Evolutionary conservation across 2,797 vertebrate genomes (phyloP), one percentile per base, ranked within the genome.

Genomic region (Megalops cyprinoides): DNA sequence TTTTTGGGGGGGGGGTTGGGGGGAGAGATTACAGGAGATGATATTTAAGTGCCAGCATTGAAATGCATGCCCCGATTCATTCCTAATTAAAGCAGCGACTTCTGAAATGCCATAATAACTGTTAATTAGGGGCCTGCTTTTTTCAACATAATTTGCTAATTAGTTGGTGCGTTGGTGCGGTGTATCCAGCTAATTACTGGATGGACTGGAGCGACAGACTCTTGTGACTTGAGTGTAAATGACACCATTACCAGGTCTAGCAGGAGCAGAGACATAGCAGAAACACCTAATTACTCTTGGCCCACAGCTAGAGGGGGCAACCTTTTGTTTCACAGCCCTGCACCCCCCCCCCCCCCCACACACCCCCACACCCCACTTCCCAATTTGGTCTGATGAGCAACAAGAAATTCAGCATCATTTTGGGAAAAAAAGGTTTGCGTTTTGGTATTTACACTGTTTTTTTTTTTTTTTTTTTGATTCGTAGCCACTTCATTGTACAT

Each of bases 91-190:
- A 96, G 93, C 93, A 91, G 92, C 93, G 93, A 94, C 93, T 95
- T 94, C 93, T 95, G 95, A 95, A 97, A 95, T 95, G 94, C 94
- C 94, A 93, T 97, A 97, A 97, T 97, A 96, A 95, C 94, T 69
- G 92, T 97, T 98, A 98, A 99, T 99, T 98, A 98, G 95, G 91
- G 94, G 94, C 95, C 96, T 94, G 95, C 96, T 97, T 97, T 98
- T 97, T 97, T 96, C 95, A 92, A 94, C 95, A 94, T 98, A 98
- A 99, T 98, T 97, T 97, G 94, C 96, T 98, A 98, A 98, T 98
- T 96, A 98, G 96, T 92, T 93, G 93, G 93, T 91, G 95, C 96
- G 95, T 95, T 94, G 95, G 94, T 96, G 94, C 92, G 91, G 95
- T 93, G 94, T 93, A 94, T 89, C 79, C 94, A 95, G 92, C 94